Base-by-base conservation (phyloP, 2,797 vertebrate genomes). In the Acestrorhynchus altus region DNA sequence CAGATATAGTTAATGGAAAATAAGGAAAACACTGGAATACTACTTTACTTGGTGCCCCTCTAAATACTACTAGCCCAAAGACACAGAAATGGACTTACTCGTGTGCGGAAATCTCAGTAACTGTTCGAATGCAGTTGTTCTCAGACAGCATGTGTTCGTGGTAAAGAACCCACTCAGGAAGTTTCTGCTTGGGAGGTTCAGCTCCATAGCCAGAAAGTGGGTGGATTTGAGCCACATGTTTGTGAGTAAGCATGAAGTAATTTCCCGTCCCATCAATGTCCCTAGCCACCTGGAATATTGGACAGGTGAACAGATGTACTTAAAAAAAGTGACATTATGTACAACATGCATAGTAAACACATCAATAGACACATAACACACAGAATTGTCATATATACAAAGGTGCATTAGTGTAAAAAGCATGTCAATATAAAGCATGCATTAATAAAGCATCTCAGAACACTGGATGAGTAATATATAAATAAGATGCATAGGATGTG, bases 121-220 rank as follows among this genome's bases (percentile, higher is more conserved):
- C 83, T 0, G 94, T 92, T 68, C 90, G 88, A 83, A 98, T 92
- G 86, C 92, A 95, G 89, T 97, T 98, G 86, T 94, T 95, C 70
- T 96, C 93, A 0, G 95, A 92, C 59, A 96, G 84, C 35, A 90
- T 94, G 85, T 97, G 98, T 76, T 96, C 88, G 0, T 97, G 95
- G 91, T 96, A 98, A 24, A 98, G 83, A n/a, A 98, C 92, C 96
- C 96, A 98, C 85, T 97, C 95, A 0, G 97, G 96, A 54, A 92
- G 86, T 47, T 86, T 93, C 79, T 88, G 83, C 61, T 92, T 92
- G 77, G 91, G 86, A 1, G 87, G 89, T 81, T 83, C 85, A 56
- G 90, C 74, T 1, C 80, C 90, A 0, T 98, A 98, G 18, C 88
- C 74, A 18, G 95, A 98, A 35, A 89, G 87, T 0, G 93, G 94